Conservation (phyloP, 2,797 vertebrate genomes). For the Carcharodon carcharias region DNA sequence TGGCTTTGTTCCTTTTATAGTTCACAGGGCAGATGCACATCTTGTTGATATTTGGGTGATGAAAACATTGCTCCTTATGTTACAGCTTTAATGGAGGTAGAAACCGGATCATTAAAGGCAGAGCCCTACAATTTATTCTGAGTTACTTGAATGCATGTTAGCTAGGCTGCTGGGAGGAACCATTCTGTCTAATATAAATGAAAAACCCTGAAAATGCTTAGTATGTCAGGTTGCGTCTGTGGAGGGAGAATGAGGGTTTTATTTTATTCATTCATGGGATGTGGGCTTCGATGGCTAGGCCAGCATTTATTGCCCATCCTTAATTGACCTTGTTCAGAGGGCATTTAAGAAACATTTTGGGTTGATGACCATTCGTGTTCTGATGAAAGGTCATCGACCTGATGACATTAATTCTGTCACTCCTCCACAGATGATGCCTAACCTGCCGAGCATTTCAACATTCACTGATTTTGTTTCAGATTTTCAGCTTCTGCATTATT, state of each 20-base stretch:
- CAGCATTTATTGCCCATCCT: too few relatives aligned
- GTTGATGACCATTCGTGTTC: neutral
- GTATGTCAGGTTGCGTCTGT: neutral
- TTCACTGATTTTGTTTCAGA: neutral
- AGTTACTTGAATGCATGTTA: neutral
- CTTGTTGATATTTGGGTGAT: neutral
- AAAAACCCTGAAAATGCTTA: neutral
- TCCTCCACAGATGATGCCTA: neutral
- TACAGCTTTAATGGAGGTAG: neutral
- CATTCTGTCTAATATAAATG: neutral
- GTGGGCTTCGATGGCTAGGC: too few relatives aligned
- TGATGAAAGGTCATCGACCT: neutral
- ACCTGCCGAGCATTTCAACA: neutral
- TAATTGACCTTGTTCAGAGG: too few relatives aligned
- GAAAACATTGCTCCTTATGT: neutral
- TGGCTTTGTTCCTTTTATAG: constrained; percentile 43
- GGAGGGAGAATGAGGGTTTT: neutral
- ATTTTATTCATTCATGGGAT: too few relatives aligned
- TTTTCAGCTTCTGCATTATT: neutral
- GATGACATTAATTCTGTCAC: neutral
- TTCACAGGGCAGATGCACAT: neutral
- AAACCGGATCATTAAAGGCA: neutral
- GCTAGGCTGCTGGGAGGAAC: neutral
- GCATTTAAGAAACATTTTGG: neutral
- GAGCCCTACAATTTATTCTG: neutral